Percentiles rank a stretch among this genome's conserved stretches.
Evolutionary conservation across 2,113 vertebrate genomes (phyloP).

Genomic region (Oxyura jamaicensis): DNA sequence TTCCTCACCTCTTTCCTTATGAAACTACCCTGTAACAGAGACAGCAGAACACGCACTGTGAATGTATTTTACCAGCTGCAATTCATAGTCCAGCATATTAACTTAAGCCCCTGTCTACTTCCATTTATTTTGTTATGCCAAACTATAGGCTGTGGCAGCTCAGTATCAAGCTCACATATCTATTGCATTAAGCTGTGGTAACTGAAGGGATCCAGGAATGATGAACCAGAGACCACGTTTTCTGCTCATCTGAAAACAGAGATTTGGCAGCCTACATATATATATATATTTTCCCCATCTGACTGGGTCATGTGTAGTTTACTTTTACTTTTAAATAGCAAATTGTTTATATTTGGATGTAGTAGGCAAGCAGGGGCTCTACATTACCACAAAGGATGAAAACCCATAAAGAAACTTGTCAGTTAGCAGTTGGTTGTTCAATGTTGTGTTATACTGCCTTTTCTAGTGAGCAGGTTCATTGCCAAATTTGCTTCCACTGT

Average conservation of each 20-base stretch:
- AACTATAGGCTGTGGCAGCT: background rate
- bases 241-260: background rate
- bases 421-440: background rate
- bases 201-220: background rate
- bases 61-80: background rate
- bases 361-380: background rate
- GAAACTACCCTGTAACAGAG: background rate
- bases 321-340: background rate
- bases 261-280: background rate
- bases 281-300: too few species aligned
- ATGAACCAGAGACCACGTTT: background rate
- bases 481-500: background rate
- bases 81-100: background rate
- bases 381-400: background rate
- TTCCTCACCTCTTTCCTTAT: background rate
- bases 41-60: background rate
- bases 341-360: background rate
- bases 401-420: background rate
- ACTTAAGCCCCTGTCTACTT: background rate
- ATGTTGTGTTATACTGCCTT: background rate
- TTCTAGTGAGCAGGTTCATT: background rate
- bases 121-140: background rate
- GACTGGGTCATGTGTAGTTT: background rate
- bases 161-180: background rate
- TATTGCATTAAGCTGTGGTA: background rate